Evolutionary conservation across 2,888 invertebrate species (phyloP).

Genomic region (Plagodis pulveraria): DNA sequence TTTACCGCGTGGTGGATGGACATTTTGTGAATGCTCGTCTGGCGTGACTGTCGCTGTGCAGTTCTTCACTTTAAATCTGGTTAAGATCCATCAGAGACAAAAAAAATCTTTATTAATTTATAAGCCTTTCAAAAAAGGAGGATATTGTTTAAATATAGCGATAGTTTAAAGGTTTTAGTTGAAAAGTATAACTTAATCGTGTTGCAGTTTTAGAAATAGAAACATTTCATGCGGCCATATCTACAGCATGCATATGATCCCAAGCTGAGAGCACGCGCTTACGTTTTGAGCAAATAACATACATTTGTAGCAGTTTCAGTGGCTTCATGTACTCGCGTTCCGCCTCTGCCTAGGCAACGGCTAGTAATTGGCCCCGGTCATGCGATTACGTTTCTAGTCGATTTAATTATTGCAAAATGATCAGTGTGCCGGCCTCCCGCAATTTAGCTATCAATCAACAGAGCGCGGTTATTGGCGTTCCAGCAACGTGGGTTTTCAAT

Average conservation of each 20-base stretch:
- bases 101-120: no score
- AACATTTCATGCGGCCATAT: no score
- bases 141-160: no score
- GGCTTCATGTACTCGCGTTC: conserved; percentile 63
- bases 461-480: conserved; percentile 58
- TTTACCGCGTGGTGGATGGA: no score
- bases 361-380: conserved; percentile 81
- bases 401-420: conserved; percentile 85
- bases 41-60: no score
- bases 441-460: conserved; percentile 85
- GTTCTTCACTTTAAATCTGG: no score
- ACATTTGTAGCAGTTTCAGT: conserved; percentile 71
- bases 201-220: no score
- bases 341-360: conserved; percentile 76
- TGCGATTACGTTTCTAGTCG: conserved; percentile 82
- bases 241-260: neutral
- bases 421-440: conserved; percentile 77
- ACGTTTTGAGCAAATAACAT: conserved; percentile 76
- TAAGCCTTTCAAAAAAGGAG: no score
- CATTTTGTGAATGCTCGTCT: no score
- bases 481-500: conserved; percentile 63
- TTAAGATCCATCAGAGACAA: no score
- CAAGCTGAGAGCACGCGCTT: conserved; percentile 65
- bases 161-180: no score
- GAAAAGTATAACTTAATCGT: no score